Base-by-base conservation (phyloP, 1,140 invertebrate genomes). In the Eumaeus atala region DNA sequence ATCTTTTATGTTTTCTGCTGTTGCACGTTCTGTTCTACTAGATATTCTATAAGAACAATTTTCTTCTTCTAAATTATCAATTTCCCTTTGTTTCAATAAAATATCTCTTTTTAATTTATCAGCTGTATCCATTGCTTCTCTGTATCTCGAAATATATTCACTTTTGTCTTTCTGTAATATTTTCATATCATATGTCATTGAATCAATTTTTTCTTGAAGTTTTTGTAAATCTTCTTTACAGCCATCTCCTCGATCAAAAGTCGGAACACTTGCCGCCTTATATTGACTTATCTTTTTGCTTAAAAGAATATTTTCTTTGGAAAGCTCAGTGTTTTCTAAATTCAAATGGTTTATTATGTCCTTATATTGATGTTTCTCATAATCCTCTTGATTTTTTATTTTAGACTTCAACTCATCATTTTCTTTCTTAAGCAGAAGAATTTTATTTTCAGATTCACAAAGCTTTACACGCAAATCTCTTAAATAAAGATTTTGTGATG, bases 401-500 rank as follows among this genome's bases (percentile, higher is more conserved):
- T 72, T 74, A 42, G 11, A 57, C 62, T 68, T 77, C 9, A 84
- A 59, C 51, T 84, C 73, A 64, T 84, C 80, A 77, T 84, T 86
- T 67, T 88, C 79, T 77, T 87, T 87, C 64, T 78, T 81, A 36
- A 87, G 61, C 74, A 78, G 80, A 40, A 84, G 68, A 33, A 85
- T 74, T 58, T 78, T 82, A 62, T 85, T 83, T 61, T 88, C 83
- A 75, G 74, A 75, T 66, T 87, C 84, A 82, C 71, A 87, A 52
- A 81, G 66, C 64, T 74, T 87, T 34, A 57, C 67, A 64, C 84
- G 74, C 37, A 81, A 66, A 55, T 85, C 80, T 63, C 64, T 74
- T 40, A 84, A 56, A 69, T 74, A 81, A 52, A 18, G 35, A 61
- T 70, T 79, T 51, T 77, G 67, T 57, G 62, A 36, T 14, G 66